A percentile compares a stretch with the other conserved stretches of the same genome.
Evolutionary conservation across 2,888 invertebrate species (phyloP).

Genomic region (Ommatoiulus sabulosus): DNA sequence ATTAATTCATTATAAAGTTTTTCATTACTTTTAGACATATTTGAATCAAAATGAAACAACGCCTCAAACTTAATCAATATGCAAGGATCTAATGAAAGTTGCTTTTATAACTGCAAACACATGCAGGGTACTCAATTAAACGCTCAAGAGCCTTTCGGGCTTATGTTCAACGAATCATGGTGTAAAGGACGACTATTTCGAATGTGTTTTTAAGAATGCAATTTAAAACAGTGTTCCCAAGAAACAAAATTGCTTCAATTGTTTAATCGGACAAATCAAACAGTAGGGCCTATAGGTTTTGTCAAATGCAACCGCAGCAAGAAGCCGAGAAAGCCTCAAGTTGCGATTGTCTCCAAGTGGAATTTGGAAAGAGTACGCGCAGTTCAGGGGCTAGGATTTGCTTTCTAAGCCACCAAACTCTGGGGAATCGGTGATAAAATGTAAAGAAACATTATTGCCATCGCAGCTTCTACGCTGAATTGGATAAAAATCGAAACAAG

Average conservation of each 20-base stretch:
- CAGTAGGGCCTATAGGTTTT: background rate
- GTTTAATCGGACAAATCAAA: background rate
- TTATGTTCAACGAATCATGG: background rate
- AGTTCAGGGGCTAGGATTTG: background rate
- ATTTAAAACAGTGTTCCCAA: background rate
- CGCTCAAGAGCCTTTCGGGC: too few relatives aligned
- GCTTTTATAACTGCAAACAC: background rate
- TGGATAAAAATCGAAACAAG: background rate
- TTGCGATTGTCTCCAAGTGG: background rate
- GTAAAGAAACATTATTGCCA: background rate
- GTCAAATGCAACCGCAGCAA: background rate
- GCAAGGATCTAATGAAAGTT: too few relatives aligned
- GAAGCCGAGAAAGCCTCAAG: background rate
- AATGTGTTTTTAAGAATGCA: background rate
- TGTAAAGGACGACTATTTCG: background rate
- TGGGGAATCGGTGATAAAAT: background rate
- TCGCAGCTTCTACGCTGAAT: background rate
- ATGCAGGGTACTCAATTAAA: background rate
- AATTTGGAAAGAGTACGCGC: background rate
- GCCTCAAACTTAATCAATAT: too few relatives aligned
- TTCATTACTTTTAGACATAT: too few relatives aligned
- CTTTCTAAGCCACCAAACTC: slow-evolving; percentile 14
- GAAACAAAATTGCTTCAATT: background rate
- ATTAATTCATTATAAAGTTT: too few relatives aligned
- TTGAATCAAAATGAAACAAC: too few relatives aligned